Conservation (phyloP, 2,113 vertebrate genomes). For the Cavia porcellus region DNA sequence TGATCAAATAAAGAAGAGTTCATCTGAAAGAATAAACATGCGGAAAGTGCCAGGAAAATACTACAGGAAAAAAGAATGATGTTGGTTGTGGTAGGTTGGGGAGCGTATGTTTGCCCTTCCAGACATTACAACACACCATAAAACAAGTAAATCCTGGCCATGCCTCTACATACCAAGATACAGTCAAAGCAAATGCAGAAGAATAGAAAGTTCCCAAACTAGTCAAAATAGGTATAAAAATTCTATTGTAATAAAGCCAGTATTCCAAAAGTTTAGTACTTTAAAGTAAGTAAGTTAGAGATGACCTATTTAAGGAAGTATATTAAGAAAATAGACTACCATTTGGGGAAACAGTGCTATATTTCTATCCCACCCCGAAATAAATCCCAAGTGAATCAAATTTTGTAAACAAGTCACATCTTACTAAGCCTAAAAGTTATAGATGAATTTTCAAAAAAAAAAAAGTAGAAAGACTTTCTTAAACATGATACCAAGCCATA, state of each 20-base stretch:
- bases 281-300: not conserved
- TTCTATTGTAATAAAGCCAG: slow-evolving; percentile 28
- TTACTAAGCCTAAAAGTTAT: slow-evolving; percentile 36
- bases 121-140: slow-evolving; percentile 1
- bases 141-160: not conserved
- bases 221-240: slow-evolving; percentile 46
- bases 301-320: slow-evolving; percentile 8
- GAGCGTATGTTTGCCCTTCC: not conserved
- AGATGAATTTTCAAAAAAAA: slow-evolving; percentile 39
- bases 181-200: slow-evolving; percentile 36
- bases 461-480: slow-evolving; percentile 27
- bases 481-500: slow-evolving; percentile 15
- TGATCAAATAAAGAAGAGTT: slow-evolving; percentile 68
- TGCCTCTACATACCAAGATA: not conserved
- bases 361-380: not conserved
- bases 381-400: slow-evolving; percentile 31
- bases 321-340: slow-evolving; percentile 55
- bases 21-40: slow-evolving; percentile 55
- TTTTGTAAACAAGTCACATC: slow-evolving; percentile 15
- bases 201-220: slow-evolving; percentile 32
- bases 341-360: slow-evolving; percentile 21
- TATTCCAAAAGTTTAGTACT: not conserved
- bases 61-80: not conserved
- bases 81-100: not conserved
- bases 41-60: slow-evolving; percentile 55